Evolutionary conservation across 2,113 vertebrate genomes (phyloP).

Genomic region (Muscicapa adusta): DNA sequence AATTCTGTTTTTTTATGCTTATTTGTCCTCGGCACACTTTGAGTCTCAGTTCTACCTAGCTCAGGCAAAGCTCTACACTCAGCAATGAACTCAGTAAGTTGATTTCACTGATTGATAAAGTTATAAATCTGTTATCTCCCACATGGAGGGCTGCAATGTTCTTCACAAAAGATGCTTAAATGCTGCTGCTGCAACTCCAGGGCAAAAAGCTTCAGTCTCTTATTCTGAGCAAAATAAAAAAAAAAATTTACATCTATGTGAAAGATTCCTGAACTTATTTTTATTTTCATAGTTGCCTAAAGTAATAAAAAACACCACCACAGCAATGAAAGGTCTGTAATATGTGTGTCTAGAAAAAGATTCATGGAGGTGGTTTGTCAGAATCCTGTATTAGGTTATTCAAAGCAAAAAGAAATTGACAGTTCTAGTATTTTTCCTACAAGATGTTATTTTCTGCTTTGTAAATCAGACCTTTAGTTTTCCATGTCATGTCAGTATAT

Average conservation of each 20-base stretch:
- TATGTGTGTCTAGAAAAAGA: neutral
- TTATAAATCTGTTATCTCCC: neutral
- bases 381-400: neutral
- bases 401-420: neutral
- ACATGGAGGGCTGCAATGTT: neutral
- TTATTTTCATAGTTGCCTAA: neutral
- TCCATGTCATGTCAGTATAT: neutral
- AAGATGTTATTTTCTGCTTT: neutral
- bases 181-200: neutral
- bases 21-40: neutral
- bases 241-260: neutral
- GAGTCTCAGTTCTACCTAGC: neutral
- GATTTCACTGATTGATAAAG: neutral
- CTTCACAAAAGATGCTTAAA: neutral
- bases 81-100: neutral
- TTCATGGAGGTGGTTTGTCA: neutral
- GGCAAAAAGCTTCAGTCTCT: neutral
- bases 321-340: neutral
- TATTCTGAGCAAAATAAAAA: neutral
- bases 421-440: neutral
- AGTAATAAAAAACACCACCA: neutral
- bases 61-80: neutral
- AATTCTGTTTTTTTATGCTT: neutral
- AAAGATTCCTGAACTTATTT: neutral
- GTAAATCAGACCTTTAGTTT: neutral